Evolutionary conservation across 2,888 invertebrate species (phyloP), one percentile per base, ranked within the genome.

Genomic region (Odontocolon sp.): DNA sequence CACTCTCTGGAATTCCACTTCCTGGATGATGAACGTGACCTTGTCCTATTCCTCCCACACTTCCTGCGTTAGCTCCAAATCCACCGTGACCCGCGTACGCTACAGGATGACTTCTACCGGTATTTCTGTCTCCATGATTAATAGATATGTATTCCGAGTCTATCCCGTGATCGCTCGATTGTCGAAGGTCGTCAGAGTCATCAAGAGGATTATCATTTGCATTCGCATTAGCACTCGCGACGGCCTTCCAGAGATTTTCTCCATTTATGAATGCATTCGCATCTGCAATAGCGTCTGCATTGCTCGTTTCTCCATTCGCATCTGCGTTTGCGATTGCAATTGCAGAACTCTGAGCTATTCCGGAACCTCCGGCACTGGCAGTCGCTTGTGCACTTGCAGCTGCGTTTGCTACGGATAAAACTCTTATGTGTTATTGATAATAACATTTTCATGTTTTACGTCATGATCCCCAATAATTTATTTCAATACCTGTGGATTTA

Each of bases 171-270:
- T 61, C 61, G 45, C 21, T 54, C 26, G 66, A 33, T 23, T 23
- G 45, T 36, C 45, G 45, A 61, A 76, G 76, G 71, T 67, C 66
- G 26, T 40, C 76, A 2, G 61, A 42, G 61, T 42, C 61, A 16
- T 4, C 59, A 6, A 40, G 40, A 16, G 50, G 56, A 77, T 77
- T 71, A 61, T 47, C 71, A 77, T 77, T 63, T 56, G 45, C 50
- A 67, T 63, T 68, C 33, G 50, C 57, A 18, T 28, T 36, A 36
- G 59, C 59, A 33, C 66, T 36, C 38, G 23, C 4, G 52, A 47
- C 50, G 33, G 11, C 75, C 61, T 70, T 50, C 38, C 54, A 61
- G 61, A 56, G 40, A 56, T 40, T 57, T 26, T 54, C 67, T 33
- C 40, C 71, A 50, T 71, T 23, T 9, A 18, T 18, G 33, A 56